Conservation (phyloP, 2,888 invertebrate species). For the Steinernema carpocapsae region DNA sequence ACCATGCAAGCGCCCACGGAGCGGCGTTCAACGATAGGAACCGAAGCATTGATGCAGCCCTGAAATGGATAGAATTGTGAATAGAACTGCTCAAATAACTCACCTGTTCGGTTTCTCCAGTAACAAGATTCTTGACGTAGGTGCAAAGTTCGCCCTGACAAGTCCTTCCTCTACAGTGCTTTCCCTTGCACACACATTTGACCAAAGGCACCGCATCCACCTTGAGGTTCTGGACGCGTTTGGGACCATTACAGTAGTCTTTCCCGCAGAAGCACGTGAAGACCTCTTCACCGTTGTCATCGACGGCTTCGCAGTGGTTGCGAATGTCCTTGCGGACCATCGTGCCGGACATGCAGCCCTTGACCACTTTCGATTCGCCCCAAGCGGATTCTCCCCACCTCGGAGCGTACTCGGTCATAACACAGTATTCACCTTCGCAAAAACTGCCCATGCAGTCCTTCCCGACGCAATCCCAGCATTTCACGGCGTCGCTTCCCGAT, state of each 20-base stretch:
- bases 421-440: conserved; percentile 60
- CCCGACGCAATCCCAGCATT: conserved; percentile 65
- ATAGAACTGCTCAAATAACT: background rate
- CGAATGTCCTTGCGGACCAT: conserved; percentile 59
- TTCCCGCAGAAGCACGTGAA: conserved; percentile 67
- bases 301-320: conserved; percentile 61
- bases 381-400: conserved; percentile 62
- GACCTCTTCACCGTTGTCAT: conserved; percentile 49
- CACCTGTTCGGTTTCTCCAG: conserved; percentile 59
- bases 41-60: conserved; percentile 66
- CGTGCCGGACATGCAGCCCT: conserved; percentile 64
- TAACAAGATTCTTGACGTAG: conserved; percentile 61
- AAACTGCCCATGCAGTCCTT: conserved; percentile 56
- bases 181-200: conserved; percentile 60
- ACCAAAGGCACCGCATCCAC: conserved; percentile 56
- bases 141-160: conserved; percentile 65
- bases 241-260: conserved; percentile 62
- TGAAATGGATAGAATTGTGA: conserved; percentile 29
- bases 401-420: conserved; percentile 58
- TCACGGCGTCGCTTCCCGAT: conserved; percentile 46
- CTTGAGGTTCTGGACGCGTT: conserved; percentile 47
- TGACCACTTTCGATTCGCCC: conserved; percentile 61
- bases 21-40: conserved; percentile 64
- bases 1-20: conserved; percentile 65
- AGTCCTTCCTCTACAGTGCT: conserved; percentile 58